Evolutionary conservation across 2,888 invertebrate genomes (phyloP), one percentile per base, ranked within the genome.

Genomic region (Anarsia innoxiella): DNA sequence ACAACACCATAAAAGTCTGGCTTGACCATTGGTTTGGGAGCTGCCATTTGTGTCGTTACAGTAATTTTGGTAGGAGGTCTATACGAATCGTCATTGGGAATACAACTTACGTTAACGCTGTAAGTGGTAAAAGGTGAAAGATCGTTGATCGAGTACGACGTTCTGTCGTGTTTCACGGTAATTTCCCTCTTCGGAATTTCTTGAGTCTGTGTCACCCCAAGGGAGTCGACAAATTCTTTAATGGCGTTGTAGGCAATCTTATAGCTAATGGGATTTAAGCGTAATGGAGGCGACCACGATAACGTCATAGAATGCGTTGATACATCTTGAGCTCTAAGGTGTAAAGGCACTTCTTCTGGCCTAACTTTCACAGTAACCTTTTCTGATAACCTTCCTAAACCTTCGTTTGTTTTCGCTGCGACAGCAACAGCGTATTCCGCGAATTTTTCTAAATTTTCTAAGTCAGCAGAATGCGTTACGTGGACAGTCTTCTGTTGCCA

Each of bases 11-110:
- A 95, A 66, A 96, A 96, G 70, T 96, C 96, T 0, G 96, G 96
- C 61, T 96, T 94, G 1, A 96, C 96, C 96, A 96, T 96, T 0
- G 96, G 96, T 56, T 96, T 95, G 0, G 96, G 96, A 0, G 96
- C 96, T 26, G 96, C 96, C 96, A 96, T 96, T 79, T 96, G 96
- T 0, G 96, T 96, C 2, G 96, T 97, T 0, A 96, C 96, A 0
- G 94, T 95, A 34, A 96, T 96, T 74, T 94, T 94, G 0, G 95
- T 95, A 0, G 96, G 96, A 4, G 96, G 96, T 51, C 93, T 87
- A 66, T 95, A 95, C 2, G 90, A 89, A 45, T 90, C 90, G 56
- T 95, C 95, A 33, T 90, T 89, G 1, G 96, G 95, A 48, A 95
- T 91, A 34, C 95, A 95, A 72, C 93, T 95, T 9, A 96, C 94